phyloP scores from a whole-genome alignment of 1,140 invertebrate species.

The Phthorimaea operculella region DNA sequence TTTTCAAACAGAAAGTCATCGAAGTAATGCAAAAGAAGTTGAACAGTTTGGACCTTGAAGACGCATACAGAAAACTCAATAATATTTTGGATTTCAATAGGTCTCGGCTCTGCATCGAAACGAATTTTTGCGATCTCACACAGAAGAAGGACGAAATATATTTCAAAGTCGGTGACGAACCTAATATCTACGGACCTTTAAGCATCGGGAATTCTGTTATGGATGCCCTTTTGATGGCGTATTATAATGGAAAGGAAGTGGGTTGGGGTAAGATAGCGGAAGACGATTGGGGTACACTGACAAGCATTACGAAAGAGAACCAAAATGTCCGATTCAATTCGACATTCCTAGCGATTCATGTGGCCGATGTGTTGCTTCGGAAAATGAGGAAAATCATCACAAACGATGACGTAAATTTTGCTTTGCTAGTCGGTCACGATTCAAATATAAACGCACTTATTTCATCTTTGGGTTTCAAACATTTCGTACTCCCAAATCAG shows the following conservation, averaged over 20 bases:
- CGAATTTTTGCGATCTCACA: slow-evolving; percentile 38
- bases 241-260: slow-evolving; percentile 47
- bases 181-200: slow-evolving; percentile 39
- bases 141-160: slow-evolving; percentile 28
- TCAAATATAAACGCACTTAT: slow-evolving; percentile 5
- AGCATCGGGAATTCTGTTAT: slow-evolving; percentile 41
- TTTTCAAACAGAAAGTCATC: slow-evolving; percentile 29
- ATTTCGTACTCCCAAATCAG: slow-evolving; percentile 27
- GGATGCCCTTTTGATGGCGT: slow-evolving; percentile 52
- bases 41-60: slow-evolving; percentile 28
- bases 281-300: slow-evolving; percentile 32
- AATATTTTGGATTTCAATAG: slow-evolving; percentile 37
- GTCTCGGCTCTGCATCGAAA: slow-evolving; percentile 31
- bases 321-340: slow-evolving; percentile 45
- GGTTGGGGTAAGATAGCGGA: slow-evolving; percentile 41
- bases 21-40: slow-evolving; percentile 35
- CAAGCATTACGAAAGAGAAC: slow-evolving; percentile 30
- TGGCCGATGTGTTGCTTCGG: slow-evolving; percentile 36
- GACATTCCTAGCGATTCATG: slow-evolving; percentile 33
- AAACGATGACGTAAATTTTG: slow-evolving; percentile 12
- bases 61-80: slow-evolving; percentile 30
- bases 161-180: slow-evolving; percentile 31
- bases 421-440: slow-evolving; percentile 10
- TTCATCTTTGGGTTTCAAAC: slow-evolving; percentile 21
- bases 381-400: slow-evolving; percentile 34